Evolutionary conservation across 2,888 invertebrate species (phyloP).

Genomic region (Dasysyrphus tricinctus): DNA sequence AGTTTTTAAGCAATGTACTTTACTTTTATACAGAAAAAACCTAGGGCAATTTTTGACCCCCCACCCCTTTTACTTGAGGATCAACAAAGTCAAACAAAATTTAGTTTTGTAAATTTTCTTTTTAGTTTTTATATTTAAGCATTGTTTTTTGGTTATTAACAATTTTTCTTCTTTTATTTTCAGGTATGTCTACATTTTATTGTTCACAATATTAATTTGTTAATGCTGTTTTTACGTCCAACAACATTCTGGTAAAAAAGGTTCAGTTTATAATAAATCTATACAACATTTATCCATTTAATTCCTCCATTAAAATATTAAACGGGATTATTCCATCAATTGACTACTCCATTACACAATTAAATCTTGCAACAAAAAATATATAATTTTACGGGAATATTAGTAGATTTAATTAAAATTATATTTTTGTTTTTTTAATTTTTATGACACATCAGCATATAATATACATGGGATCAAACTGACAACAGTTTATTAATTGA

Average conservation of each 20-base stretch:
- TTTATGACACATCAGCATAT: not conserved
- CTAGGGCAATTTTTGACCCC: no score
- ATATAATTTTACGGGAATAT: not conserved
- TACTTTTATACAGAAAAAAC: no score
- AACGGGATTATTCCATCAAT: constrained; percentile 37
- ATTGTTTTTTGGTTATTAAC: no score
- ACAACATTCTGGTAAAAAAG: not conserved
- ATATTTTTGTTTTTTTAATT: not conserved
- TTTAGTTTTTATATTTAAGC: no score
- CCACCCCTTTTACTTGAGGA: no score
- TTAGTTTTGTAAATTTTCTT: no score
- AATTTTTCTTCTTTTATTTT: no score
- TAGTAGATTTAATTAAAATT: constrained; percentile 27
- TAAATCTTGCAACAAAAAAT: constrained; percentile 12
- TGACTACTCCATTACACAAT: constrained; percentile 25
- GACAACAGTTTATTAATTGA: constrained; percentile 18
- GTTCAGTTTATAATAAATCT: constrained; percentile 16
- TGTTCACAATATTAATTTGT: no score
- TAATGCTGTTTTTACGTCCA: not conserved
- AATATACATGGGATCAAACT: not conserved
- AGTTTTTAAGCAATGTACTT: no score
- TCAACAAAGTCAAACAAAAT: no score
- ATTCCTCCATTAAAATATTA: constrained; percentile 34
- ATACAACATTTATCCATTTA: not conserved
- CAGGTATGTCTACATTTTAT: no score